Evolutionary conservation across 2,888 invertebrate species (phyloP), one percentile per base, ranked within the genome.

Genomic region (Polia nebulosa): DNA sequence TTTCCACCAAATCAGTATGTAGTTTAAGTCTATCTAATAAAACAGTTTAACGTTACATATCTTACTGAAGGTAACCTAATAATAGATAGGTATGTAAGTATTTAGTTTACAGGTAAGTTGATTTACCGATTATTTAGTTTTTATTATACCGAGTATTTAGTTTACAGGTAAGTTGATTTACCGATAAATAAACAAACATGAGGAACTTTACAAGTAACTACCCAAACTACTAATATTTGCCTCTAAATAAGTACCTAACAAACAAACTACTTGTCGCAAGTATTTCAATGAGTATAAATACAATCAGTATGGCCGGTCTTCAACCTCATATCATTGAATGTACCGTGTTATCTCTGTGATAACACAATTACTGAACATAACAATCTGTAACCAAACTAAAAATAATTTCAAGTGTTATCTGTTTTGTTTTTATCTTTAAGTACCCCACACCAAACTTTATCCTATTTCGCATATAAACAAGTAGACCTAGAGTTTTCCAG

Each of bases 271-370:
- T 41, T 41, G 11, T 17, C 20, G 47, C 1, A 20, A 52, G 7
- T 32, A 49, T 53, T 53, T 36, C 0, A 17, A 27, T 27, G 0
- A 22, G 5, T 57, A 39, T 3, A n/a, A 0, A 32, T 39, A 51
- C 5, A 41, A 41, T 44, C 17, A 25, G 11, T n/a, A 13, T 15
- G 17, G 36, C 44, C 3, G 13, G 25, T 71, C 5, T 71, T 65
- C 20, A 41, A 61, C 62, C 34, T 65, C 11, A 27, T 72, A 72
- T 47, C 62, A 72, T 41, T 53, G 39, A 41, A 27, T 15, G 27
- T 27, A 20, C 34, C 9, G 11, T 27, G 27, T 62, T 61, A 55
- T 55, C 53, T 27, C 1, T 22, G 15, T 25, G 62, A 49, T 62
- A 72, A 27, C 36, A 41, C 5, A 47, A n/a, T n/a, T n/a, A n/a